phyloP scores from a whole-genome alignment of 1,140 invertebrate genomes.

The Alviniconcha marisindica region DNA sequence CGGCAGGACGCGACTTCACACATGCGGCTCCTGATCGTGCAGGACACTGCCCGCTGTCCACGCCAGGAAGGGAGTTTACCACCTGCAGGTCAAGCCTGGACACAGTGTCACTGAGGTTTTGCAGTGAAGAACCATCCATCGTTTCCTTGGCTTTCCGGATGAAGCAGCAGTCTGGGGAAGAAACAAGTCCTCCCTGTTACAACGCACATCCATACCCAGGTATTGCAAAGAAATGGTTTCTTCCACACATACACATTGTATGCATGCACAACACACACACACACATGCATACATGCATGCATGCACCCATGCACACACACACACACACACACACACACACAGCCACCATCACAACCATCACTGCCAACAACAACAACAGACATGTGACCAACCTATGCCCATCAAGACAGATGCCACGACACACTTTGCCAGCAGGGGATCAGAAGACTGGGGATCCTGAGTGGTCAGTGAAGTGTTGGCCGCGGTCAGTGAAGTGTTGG shows the following conservation, averaged over 20 bases:
- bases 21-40: too few species aligned
- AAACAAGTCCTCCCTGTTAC: background rate
- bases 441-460: too few species aligned
- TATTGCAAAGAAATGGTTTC: too few species aligned
- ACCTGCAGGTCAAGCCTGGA: background rate
- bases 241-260: too few species aligned
- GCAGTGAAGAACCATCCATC: background rate
- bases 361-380: background rate
- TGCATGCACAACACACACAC: background rate
- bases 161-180: conserved; percentile 1
- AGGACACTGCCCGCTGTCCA: too few species aligned
- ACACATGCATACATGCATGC: background rate
- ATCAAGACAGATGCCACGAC: background rate
- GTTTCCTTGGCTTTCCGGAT: background rate
- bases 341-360: background rate
- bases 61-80: too few species aligned
- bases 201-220: too few species aligned
- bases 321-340: background rate
- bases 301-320: background rate
- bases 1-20: too few species aligned
- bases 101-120: background rate
- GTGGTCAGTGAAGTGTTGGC: background rate
- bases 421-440: background rate
- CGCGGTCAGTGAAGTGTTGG: too few species aligned
- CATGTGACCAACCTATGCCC: conserved; percentile 11